phyloP scores from a whole-genome alignment of 2,113 vertebrate species.

The Bos indicus region DNA sequence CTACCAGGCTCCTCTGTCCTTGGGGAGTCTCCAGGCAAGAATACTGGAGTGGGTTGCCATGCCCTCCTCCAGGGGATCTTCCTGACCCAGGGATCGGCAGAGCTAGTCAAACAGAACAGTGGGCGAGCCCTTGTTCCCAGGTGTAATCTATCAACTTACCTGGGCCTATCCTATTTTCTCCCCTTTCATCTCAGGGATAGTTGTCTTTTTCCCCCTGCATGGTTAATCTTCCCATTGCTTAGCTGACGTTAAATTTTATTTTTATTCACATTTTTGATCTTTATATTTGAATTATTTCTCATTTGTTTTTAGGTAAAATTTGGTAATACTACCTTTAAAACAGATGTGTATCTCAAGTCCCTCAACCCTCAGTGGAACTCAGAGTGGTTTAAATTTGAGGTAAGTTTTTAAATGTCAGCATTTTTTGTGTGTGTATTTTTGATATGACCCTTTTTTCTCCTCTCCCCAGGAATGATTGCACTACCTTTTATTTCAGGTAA shows the following conservation, averaged over 20 bases:
- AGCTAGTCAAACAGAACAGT: neutral
- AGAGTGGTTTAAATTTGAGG: conserved; percentile 99
- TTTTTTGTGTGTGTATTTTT: neutral
- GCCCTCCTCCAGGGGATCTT: neutral
- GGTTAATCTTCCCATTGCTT: neutral
- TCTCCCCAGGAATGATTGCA: neutral
- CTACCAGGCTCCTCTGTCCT: neutral
- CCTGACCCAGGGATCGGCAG: neutral
- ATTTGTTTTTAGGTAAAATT: conserved; percentile 92
- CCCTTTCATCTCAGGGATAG: neutral
- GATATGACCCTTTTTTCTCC: neutral
- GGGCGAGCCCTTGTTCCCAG: neutral
- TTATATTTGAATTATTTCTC: conserved; percentile 26
- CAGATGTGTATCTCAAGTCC: conserved; percentile 96
- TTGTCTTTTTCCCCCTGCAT: neutral
- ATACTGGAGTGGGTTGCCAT: neutral
- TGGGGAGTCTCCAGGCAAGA: neutral
- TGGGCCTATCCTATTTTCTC: neutral
- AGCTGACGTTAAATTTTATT: neutral
- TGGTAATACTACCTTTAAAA: conserved; percentile 98
- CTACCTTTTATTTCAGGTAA: neutral
- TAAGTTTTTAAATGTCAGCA: conserved; percentile 74
- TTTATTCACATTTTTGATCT: neutral
- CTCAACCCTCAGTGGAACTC: conserved; percentile 99
- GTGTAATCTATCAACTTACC: neutral